Conservation (phyloP, 2,797 vertebrate genomes). For the Myotis vivesi region DNA sequence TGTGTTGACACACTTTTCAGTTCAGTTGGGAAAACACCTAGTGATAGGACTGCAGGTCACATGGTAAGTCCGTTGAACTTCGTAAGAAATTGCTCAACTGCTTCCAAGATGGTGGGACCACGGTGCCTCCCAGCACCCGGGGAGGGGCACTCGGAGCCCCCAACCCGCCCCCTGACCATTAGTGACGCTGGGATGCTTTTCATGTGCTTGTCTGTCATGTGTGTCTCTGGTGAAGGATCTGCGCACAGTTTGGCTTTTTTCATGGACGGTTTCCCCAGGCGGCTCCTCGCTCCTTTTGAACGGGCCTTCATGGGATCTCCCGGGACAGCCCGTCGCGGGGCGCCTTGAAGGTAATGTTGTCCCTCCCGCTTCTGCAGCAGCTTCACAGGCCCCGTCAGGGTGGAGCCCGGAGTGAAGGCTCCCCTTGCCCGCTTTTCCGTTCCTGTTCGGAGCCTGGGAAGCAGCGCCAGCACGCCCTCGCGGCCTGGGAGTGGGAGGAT, state of each 20-base stretch:
- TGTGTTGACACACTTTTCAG: neutral
- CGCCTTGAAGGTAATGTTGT: neutral
- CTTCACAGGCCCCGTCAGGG: neutral
- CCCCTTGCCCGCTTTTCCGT: neutral
- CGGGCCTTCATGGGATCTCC: neutral
- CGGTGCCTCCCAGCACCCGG: accelerated
- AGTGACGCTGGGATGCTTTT: neutral
- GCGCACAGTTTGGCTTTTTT: neutral
- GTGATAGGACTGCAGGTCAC: neutral
- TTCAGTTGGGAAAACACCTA: neutral
- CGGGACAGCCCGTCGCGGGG: accelerated
- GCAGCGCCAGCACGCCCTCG: neutral
- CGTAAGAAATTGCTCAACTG: neutral
- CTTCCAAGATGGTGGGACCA: neutral
- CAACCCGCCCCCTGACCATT: neutral
- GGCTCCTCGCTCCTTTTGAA: neutral
- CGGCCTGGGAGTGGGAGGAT: neutral
- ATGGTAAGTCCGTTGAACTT: neutral
- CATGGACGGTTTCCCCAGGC: neutral
- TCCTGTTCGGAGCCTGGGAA: neutral
- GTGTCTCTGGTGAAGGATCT: neutral
- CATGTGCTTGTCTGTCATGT: neutral
- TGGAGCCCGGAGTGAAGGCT: accelerated
- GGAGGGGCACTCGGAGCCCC: too few relatives aligned
- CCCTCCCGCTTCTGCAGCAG: neutral